phyloP scores from a whole-genome alignment of 2,113 vertebrate species.

The Rafetus swinhoei region DNA sequence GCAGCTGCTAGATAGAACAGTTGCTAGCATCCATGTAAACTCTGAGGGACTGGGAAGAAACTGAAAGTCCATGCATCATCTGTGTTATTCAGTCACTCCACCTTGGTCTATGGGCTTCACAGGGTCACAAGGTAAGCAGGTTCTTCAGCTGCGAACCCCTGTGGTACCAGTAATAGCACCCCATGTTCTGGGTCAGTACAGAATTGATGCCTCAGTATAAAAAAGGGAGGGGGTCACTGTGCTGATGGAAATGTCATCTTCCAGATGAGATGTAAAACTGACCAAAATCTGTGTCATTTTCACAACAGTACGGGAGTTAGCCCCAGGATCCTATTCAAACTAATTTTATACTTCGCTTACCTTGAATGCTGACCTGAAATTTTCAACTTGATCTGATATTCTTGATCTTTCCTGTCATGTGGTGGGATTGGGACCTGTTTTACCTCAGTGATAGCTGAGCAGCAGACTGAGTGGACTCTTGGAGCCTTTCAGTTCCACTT shows the following conservation, averaged over 20 bases:
- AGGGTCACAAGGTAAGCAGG: not conserved
- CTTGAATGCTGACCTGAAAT: not conserved
- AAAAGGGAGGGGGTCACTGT: not conserved
- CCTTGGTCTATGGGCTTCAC: no score
- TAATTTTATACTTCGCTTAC: not conserved
- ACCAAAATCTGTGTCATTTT: not conserved
- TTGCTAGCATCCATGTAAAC: not conserved
- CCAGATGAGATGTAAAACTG: not conserved
- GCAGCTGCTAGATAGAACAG: accelerated
- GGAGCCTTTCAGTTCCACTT: not conserved
- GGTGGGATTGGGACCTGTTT: not conserved
- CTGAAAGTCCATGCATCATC: accelerated
- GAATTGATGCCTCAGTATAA: accelerated
- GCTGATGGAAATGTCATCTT: not conserved
- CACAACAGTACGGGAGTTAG: not conserved
- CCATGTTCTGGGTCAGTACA: no score
- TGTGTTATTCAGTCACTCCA: accelerated
- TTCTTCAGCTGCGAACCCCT: not conserved
- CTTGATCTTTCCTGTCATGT: not conserved
- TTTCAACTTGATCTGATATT: not conserved
- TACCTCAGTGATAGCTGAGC: not conserved
- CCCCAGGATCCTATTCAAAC: not conserved
- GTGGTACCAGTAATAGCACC: not conserved
- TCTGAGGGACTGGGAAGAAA: not conserved
- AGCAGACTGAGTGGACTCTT: not conserved